Base-by-base conservation (phyloP, 1,140 invertebrate genomes). In the Drosophila nasuta region DNA sequence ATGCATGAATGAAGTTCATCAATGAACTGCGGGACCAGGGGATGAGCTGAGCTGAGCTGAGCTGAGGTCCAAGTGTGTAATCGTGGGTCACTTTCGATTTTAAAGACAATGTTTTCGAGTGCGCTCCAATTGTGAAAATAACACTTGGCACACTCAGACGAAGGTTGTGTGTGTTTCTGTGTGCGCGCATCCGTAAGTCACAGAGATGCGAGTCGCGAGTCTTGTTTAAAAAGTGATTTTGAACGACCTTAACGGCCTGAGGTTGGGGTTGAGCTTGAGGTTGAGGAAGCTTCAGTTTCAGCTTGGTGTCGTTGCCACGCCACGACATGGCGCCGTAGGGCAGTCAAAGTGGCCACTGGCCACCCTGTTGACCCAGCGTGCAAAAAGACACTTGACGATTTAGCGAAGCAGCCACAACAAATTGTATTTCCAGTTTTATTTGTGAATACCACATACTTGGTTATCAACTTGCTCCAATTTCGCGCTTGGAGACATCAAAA, bases 51-150 rank as follows among this genome's bases (percentile, higher is more conserved):
- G 17, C 57, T 13, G 13, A 38, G 38, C 56, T 13, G 13, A 38
- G 38, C 41, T 75, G 75, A 70, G 52, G 62, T 45, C 54, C 59
- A 69, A 81, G 75, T 69, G 59, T 66, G 75, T 75, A 78, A 89
- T 88, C 81, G 85, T 88, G 85, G 85, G 77, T 89, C 85, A 88
- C 85, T 88, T 88, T 88, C 85, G 85, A 76, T 89, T 88, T 85
- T 71, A 60, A 75, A 75, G 68, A 56, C 85, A 80, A 49, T 68
- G 48, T 56, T 56, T 68, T 88, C 51, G 77, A 89, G 83, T 78
- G 78, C 71, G 85, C 85, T 88, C 81, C 85, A 88, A 83, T 88
- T 81, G 85, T 88, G 85, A 89, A 88, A 89, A 88, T 87, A 89
- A 83, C 83, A 87, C 83, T 87, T 87, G 83, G 80, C 77, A 75